Evolutionary conservation across 37 sponge, comb jelly and placozoan genomes (phyloP), one percentile per base, ranked within the genome.

Genomic region (Tethya wilhelma): DNA sequence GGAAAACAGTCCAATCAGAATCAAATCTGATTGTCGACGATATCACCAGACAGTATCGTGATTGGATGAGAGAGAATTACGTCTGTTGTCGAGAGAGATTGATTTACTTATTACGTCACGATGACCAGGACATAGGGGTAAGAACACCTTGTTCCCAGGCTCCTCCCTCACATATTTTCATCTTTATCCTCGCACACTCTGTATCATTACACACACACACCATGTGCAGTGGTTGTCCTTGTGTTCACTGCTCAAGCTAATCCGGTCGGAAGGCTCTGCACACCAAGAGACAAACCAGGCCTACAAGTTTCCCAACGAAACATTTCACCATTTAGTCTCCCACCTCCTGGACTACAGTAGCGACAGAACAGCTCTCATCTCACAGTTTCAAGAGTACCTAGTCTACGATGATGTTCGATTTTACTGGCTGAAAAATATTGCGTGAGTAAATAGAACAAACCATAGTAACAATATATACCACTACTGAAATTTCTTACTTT

Each of bases 341-440:
- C 39, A 33, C 23, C 79, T 83, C 46, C 79, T 89, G 14, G 67
- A 76, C 62, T 30, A 69, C 3, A 41, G 72, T 20, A 29, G 0
- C 28, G 59, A 79, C 44, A 79, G 55, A 49, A 33, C 32, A 1
- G 8, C 11, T 22, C 74, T 90, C 23, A 73, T 87, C 6, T 42
- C 43, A 17, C 44, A 0, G n/a, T 87, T 86, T 64, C 36, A 64
- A 22, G 56, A 62, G 34, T 87, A 67, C 62, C 49, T 83, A 1
- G 28, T 58, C 1, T 91, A 83, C 58, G 74, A 73, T 68, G 92
- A 91, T 65, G 64, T 91, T 0, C 45, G 67, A 22, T 78, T 75
- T 5, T 78, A 91, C 43, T 60, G 73, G 67, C 46, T 91, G 80
- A 91, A 82, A 42, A 75, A 74, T 62, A 86, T 81, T 22, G 64